Conservation (phyloP, 2,888 invertebrate genomes). For the Chesias legatella region DNA sequence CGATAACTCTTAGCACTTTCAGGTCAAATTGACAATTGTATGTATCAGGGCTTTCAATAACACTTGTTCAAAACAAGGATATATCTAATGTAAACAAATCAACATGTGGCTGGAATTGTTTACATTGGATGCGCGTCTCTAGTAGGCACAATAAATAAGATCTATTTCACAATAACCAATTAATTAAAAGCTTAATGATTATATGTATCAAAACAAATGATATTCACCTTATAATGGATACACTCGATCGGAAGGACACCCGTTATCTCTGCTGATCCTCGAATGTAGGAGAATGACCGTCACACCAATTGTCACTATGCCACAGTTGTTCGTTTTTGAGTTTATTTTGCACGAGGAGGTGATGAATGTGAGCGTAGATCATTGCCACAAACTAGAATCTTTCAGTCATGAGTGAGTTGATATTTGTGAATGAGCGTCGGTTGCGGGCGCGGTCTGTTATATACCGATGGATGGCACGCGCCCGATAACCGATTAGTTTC, state of each 20-base stretch:
- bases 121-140: constrained; percentile 5
- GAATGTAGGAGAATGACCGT: constrained; percentile 71
- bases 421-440: constrained; percentile 61
- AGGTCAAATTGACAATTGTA: background rate
- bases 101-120: constrained; percentile 6
- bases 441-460: constrained; percentile 42
- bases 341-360: constrained; percentile 55
- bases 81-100: too few relatives aligned
- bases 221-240: constrained; percentile 69
- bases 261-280: constrained; percentile 73
- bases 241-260: constrained; percentile 48
- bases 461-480: constrained; percentile 53
- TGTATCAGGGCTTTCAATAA: too few relatives aligned
- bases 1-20: constrained; percentile 36
- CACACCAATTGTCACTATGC: constrained; percentile 76
- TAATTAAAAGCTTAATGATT: constrained; percentile 17
- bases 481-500: constrained; percentile 32
- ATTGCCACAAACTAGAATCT: constrained; percentile 73
- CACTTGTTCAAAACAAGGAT: too few relatives aligned
- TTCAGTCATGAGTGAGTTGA: constrained; percentile 64
- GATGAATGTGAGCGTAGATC: constrained; percentile 73
- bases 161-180: constrained; percentile 9
- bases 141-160: constrained; percentile 9
- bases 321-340: constrained; percentile 71
- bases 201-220: constrained; percentile 45